phyloP scores from a whole-genome alignment of 1,140 invertebrate species.

The Drosophila repleta region DNA sequence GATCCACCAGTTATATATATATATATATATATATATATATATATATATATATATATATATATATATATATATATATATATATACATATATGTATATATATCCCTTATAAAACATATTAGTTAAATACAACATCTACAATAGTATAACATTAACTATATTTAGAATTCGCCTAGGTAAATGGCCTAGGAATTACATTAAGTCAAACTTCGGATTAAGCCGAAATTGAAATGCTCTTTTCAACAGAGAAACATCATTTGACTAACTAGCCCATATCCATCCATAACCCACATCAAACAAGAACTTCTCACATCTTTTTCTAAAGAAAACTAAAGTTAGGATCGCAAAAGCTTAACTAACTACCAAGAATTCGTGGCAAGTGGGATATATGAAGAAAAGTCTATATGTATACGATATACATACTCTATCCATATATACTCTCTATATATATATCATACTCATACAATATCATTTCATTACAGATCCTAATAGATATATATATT shows the following conservation, averaged over 20 bases:
- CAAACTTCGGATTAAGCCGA: neutral
- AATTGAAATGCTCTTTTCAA: conserved; percentile 3
- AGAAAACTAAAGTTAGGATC: no score
- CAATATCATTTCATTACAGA: no score
- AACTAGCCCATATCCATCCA: neutral
- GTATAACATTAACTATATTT: conserved; percentile 22
- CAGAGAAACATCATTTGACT: neutral
- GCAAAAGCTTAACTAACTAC: no score
- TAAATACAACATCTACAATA: neutral
- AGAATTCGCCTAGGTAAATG: conserved; percentile 16
- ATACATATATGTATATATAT: neutral
- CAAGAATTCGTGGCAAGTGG: no score
- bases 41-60: neutral
- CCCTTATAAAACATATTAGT: neutral
- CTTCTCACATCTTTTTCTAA: neutral
- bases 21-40: no score
- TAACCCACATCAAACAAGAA: neutral
- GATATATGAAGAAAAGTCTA: no score
- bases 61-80: neutral
- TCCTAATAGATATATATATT: no score
- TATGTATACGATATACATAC: no score
- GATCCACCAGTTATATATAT: no score
- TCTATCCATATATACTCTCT: no score
- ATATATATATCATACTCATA: no score
- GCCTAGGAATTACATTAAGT: no score